These are phyloP conservation scores for Pogonophryne albipinna DNA, from an alignment of 2,797 vertebrate genomes.

Conservation along the genomic window DNA sequence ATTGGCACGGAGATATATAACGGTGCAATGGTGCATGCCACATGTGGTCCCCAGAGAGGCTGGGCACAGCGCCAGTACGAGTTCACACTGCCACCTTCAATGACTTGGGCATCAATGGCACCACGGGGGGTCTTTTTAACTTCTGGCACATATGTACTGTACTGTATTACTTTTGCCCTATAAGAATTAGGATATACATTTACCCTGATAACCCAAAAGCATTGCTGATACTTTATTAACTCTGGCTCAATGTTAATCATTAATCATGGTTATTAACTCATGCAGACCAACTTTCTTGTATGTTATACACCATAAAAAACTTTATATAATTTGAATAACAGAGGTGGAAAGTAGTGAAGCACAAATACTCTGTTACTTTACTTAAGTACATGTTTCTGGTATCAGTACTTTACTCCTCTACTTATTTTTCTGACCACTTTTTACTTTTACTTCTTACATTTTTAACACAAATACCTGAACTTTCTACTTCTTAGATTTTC, in stretches of 20 bases:
- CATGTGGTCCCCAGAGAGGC: constrained; percentile 59
- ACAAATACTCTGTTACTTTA: too few relatives aligned
- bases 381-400: too few relatives aligned
- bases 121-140: constrained; percentile 40
- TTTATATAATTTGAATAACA: constrained; percentile 52
- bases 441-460: too few relatives aligned
- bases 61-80: constrained; percentile 65
- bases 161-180: constrained; percentile 42
- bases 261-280: constrained; percentile 54
- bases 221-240: constrained; percentile 26
- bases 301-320: constrained; percentile 53
- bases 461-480: too few relatives aligned
- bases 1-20: constrained; percentile 55
- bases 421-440: too few relatives aligned
- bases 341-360: too few relatives aligned
- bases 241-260: constrained; percentile 38
- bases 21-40: constrained; percentile 66
- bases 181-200: constrained; percentile 46
- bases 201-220: constrained; percentile 25
- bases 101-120: constrained; percentile 68
- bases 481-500: too few relatives aligned
- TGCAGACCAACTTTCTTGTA: constrained; percentile 33
- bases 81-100: constrained; percentile 74
- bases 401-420: too few relatives aligned
- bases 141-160: constrained; percentile 44